Conservation (phyloP, 2,113 vertebrate species). For the Malurus cyaneus region DNA sequence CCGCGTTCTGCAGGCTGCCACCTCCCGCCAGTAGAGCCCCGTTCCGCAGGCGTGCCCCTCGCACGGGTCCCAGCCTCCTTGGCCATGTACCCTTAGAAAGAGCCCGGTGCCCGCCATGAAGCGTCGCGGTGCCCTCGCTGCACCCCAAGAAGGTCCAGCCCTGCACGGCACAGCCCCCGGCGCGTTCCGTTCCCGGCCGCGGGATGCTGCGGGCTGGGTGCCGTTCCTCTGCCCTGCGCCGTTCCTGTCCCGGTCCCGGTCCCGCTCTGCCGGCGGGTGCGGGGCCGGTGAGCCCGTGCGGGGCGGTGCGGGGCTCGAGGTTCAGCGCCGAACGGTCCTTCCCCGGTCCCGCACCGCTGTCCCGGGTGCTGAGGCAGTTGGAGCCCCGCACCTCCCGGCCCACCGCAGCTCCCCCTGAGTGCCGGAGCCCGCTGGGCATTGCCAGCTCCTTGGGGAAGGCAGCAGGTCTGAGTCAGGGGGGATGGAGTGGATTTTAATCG, state of each 20-base stretch:
- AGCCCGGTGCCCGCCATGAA: background rate
- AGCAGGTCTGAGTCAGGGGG: background rate
- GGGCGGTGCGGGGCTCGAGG: background rate
- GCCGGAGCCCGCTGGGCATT: background rate
- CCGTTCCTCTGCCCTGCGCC: background rate
- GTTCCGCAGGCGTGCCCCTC: too few species aligned
- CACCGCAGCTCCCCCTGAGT: accelerated
- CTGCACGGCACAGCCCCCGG: background rate
- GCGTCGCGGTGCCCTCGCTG: accelerated
- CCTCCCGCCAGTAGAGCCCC: background rate
- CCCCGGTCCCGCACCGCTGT: background rate
- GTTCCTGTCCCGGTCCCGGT: background rate
- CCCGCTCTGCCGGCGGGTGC: background rate
- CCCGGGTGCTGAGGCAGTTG: background rate
- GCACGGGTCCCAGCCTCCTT: background rate
- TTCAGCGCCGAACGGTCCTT: background rate
- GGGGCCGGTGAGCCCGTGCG: background rate
- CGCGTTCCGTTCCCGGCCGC: background rate
- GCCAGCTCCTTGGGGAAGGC: background rate
- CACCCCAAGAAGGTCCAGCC: background rate
- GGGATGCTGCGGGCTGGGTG: too few species aligned
- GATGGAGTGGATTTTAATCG: background rate
- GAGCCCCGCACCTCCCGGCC: background rate
- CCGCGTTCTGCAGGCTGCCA: too few species aligned
- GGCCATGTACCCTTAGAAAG: accelerated